These are phyloP conservation scores for Trachelus stipa DNA, from an alignment of 2,888 invertebrate genomes.

Conservation along the genomic window DNA sequence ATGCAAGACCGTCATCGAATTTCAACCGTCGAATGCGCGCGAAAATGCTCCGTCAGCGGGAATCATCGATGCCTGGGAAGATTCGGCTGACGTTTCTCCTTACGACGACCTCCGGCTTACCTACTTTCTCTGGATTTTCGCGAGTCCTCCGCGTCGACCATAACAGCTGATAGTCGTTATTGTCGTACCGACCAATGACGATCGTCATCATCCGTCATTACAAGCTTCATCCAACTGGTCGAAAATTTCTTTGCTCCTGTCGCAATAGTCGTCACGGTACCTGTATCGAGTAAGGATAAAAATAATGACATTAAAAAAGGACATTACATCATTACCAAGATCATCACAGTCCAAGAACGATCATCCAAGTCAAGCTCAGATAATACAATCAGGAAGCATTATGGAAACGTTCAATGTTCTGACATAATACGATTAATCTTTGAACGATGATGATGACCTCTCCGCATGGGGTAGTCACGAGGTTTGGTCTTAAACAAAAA, in stretches of 20 bases:
- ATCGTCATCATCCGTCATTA: not conserved
- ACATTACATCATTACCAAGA: not conserved
- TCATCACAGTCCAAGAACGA: not conserved
- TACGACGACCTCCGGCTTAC: not conserved
- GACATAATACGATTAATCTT: constrained; percentile 12
- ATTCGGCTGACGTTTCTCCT: not conserved
- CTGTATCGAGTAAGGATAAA: not conserved
- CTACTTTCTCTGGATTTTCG: not conserved
- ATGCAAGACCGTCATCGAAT: constrained; percentile 8
- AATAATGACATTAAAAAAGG: not conserved
- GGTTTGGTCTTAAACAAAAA: constrained; percentile 7
- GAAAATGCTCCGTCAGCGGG: constrained; percentile 1
- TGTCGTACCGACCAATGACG: not conserved
- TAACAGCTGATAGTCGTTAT: not conserved
- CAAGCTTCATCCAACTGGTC: not conserved
- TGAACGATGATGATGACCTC: constrained; percentile 27
- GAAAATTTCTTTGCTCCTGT: not conserved
- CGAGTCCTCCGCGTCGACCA: not conserved
- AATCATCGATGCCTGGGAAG: constrained; percentile 1
- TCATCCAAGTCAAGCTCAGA: constrained; percentile 1
- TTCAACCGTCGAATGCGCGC: not conserved
- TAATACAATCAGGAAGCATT: constrained; percentile 6
- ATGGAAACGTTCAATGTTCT: constrained; percentile 10
- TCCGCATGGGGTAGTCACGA: constrained; percentile 31
- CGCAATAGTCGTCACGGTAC: not conserved